phyloP scores from a whole-genome alignment of 2,888 invertebrate species.

The Leucoma salicis region DNA sequence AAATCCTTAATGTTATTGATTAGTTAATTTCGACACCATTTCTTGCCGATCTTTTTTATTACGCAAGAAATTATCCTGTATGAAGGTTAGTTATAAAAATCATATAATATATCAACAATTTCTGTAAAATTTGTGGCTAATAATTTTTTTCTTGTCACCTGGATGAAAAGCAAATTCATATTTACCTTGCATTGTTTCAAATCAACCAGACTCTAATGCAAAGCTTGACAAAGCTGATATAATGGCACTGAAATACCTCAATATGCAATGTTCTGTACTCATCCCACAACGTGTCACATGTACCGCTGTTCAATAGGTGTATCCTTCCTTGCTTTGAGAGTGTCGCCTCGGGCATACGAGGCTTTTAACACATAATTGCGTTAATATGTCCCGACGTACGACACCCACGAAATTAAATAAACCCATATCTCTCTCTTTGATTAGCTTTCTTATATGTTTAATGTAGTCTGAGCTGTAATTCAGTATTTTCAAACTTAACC shows the following conservation, averaged over 20 bases:
- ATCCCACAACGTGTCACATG: constrained; percentile 22
- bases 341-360: constrained; percentile 57
- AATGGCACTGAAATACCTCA: constrained; percentile 13
- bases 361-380: constrained; percentile 77
- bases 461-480: too few relatives aligned
- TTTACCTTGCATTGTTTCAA: too few relatives aligned
- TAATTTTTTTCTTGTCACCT: too few relatives aligned
- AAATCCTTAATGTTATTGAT: too few relatives aligned
- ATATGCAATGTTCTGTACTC: constrained; percentile 30
- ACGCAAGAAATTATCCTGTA: too few relatives aligned
- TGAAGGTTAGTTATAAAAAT: too few relatives aligned
- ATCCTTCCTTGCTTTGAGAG: constrained; percentile 54
- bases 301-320: constrained; percentile 38
- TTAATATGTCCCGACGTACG: constrained; percentile 67
- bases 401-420: constrained; percentile 66
- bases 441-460: constrained; percentile 39
- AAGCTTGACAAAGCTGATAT: constrained; percentile 5
- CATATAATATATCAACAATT: too few relatives aligned
- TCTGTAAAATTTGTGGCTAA: too few relatives aligned
- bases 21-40: too few relatives aligned
- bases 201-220: not conserved
- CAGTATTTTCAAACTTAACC: too few relatives aligned
- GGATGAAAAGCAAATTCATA: too few relatives aligned
- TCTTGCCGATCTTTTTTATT: too few relatives aligned
- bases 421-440: constrained; percentile 35